Conservation (phyloP, 2,113 vertebrate genomes). For the Diadophis punctatus region DNA sequence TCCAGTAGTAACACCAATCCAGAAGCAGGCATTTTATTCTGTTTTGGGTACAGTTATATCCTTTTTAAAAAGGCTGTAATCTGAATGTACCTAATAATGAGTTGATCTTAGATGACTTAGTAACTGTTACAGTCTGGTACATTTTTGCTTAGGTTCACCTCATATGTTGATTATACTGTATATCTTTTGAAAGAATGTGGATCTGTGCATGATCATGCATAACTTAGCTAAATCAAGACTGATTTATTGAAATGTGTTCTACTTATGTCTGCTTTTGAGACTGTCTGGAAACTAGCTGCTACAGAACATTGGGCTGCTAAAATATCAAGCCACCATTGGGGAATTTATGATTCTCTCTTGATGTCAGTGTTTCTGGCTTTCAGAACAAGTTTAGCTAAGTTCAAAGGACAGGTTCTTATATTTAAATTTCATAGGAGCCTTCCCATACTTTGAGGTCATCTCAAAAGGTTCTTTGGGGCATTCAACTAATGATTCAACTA, state of each 20-base stretch:
- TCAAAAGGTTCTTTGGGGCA: neutral
- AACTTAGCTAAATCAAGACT: neutral
- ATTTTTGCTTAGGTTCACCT: neutral
- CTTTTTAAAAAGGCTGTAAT: neutral
- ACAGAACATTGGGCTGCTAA: neutral
- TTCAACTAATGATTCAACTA: neutral
- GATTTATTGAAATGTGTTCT: neutral
- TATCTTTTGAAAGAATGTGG: neutral
- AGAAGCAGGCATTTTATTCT: neutral
- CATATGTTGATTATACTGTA: neutral
- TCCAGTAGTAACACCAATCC: neutral
- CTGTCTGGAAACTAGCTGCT: neutral
- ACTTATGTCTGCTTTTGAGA: neutral
- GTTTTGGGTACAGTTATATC: neutral
- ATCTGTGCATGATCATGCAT: neutral
- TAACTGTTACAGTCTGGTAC: neutral
- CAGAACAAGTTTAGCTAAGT: neutral
- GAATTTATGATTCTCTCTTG: neutral
- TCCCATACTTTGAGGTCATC: neutral
- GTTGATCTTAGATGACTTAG: neutral
- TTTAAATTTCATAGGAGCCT: neutral
- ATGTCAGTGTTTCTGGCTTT: neutral
- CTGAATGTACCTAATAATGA: neutral
- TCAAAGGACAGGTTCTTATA: neutral
- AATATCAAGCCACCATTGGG: neutral